Percentiles rank a stretch among this genome's conserved stretches.
phyloP scores from a whole-genome alignment of 1,140 invertebrate genomes.

The Cotesia typhae region DNA sequence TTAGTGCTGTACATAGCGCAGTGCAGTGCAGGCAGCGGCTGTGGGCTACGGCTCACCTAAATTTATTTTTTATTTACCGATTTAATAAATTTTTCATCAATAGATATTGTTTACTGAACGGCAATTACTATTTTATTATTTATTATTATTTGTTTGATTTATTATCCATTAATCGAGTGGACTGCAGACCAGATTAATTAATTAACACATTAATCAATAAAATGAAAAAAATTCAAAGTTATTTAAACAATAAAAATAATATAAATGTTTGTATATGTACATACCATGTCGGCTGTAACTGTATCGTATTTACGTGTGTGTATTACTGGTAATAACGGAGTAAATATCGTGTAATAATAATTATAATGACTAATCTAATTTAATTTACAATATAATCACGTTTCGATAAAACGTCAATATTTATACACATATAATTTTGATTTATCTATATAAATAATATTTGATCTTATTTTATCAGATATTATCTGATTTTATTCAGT shows the following conservation, averaged over 20 bases:
- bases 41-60: conserved; percentile 64
- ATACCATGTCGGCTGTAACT: conserved; percentile 56
- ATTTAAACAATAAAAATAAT: conserved; percentile 27
- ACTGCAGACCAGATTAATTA: conserved; percentile 37
- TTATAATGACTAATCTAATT: conserved; percentile 8
- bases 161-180: conserved; percentile 34
- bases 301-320: conserved; percentile 63
- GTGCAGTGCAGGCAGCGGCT: conserved; percentile 65
- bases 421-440: too few species aligned
- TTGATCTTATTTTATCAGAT: background rate
- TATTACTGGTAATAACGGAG: conserved; percentile 60
- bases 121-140: conserved; percentile 11
- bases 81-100: conserved; percentile 45
- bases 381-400: background rate
- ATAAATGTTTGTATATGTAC: conserved; percentile 64
- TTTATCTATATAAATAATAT: too few species aligned
- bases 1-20: conserved; percentile 64
- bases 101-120: background rate
- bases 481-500: background rate
- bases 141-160: conserved; percentile 19
- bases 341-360: conserved; percentile 59
- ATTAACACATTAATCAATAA: conserved; percentile 10
- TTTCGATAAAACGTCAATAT: too few species aligned
- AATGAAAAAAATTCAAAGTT: conserved; percentile 16
- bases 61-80: conserved; percentile 46